These are phyloP conservation scores for Corythoichthys intestinalis DNA, from an alignment of 2,113 vertebrate genomes.

Conservation along the genomic window DNA sequence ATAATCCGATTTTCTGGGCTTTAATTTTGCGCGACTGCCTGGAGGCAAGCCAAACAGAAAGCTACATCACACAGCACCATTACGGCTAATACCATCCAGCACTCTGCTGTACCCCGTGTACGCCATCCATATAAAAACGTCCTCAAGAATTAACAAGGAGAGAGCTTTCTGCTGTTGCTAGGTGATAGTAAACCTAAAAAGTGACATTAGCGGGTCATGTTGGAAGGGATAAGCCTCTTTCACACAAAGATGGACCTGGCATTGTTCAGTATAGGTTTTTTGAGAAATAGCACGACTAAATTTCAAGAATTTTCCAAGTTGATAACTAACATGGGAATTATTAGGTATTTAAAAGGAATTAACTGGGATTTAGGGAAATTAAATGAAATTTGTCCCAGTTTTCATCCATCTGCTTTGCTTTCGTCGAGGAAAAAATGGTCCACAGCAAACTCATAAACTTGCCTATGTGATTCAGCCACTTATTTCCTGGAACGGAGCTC, in stretches of 20 bases:
- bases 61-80: constrained; percentile 52
- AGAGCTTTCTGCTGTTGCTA: constrained; percentile 63
- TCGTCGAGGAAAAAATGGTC: no score
- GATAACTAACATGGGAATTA: neutral
- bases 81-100: constrained; percentile 48
- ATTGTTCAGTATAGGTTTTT: neutral
- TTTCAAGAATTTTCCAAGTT: neutral
- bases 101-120: constrained; percentile 13
- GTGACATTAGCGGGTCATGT: constrained; percentile 70
- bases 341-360: no score
- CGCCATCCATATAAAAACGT: constrained; percentile 14
- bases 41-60: constrained; percentile 73
- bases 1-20: constrained; percentile 84
- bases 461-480: no score
- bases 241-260: neutral
- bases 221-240: constrained; percentile 25
- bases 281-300: neutral
- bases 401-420: no score
- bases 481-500: no score
- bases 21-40: constrained; percentile 79
- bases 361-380: no score
- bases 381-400: no score
- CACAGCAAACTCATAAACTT: no score
- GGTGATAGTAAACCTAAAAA: constrained; percentile 70
- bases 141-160: constrained; percentile 58